Base-by-base conservation (phyloP, 2,888 invertebrate genomes). In the Eupithecia inturbata region DNA sequence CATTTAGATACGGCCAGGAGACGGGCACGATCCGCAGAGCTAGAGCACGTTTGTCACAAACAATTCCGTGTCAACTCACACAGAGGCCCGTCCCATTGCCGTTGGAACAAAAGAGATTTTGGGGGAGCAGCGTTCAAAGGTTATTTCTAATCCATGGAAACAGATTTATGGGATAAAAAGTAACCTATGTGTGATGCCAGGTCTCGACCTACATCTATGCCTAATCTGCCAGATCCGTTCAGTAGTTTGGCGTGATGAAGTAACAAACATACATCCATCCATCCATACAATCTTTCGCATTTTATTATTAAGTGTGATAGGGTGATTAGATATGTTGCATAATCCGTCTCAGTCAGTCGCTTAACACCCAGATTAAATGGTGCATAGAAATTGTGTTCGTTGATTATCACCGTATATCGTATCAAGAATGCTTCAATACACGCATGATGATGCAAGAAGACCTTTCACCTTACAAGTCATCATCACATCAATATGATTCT, bases 391-490 rank as follows among this genome's bases (percentile, higher is more conserved):
- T 22, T 22, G 22, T 31, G 12, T 31, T 62, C 31, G 62, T 31
- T 62, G 62, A 62, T 62, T 22, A 62, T 62, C 31, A 31, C 28
- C 16, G 28, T 62, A 26, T 4, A 62, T 63, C 12, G 5, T 12
- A 22, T 19, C 1, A 33, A 64, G 49, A 64, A 26, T 53, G 45
- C 68, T 72, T 73, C 39, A 57, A 45, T 74, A 36, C 41, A 60
- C 53, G 68, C 64, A 68, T 67, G 74, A 41, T 77, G 77, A 77
- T 67, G 75, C 41, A 68, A 67, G 60, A 62, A 74, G 82, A 89
- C 91, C 90, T 91, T 90, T 91, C 89, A 90, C 90, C 90, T 85
- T 79, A 75, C 81, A 82, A 86, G 84, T 36, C 36, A 85, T 84
- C 82, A 70, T 72, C 70, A 67, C 82, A 70, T 72, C 70, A 69